Evolutionary conservation across 2,113 vertebrate genomes (phyloP).

Genomic region (Petroica traversi): DNA sequence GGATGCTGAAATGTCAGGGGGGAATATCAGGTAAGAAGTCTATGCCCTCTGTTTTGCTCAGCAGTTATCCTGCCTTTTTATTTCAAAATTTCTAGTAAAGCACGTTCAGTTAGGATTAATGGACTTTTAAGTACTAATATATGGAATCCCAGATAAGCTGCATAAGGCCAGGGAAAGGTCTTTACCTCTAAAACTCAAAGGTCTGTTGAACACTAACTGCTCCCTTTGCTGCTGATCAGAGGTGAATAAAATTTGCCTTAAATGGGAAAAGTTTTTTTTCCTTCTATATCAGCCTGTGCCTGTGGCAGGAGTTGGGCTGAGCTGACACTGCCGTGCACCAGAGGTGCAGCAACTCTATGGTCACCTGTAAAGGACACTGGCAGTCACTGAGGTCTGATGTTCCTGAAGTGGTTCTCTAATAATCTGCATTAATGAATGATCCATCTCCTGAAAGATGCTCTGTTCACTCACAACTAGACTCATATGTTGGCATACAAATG

Average conservation of each 20-base stretch:
- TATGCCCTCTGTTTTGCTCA: constrained; percentile 16
- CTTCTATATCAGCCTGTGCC: not conserved
- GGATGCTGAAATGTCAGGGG: constrained; percentile 56
- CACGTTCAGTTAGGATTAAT: not conserved
- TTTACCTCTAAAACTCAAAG: constrained; percentile 21
- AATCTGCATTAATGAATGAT: not conserved
- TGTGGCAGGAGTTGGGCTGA: not conserved
- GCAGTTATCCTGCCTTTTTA: constrained; percentile 1
- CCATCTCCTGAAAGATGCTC: not conserved
- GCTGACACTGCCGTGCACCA: not conserved
- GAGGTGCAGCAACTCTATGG: not conserved
- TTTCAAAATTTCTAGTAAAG: constrained; percentile 38
- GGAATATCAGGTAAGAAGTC: constrained; percentile 36
- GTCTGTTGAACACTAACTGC: not conserved
- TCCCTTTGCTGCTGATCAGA: not conserved
- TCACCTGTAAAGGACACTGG: not conserved
- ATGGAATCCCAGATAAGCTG: constrained; percentile 30
- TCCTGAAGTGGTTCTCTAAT: not conserved
- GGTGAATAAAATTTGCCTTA: constrained; percentile 1
- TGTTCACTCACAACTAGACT: not conserved
- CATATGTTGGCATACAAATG: not conserved
- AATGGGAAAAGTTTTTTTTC: not conserved
- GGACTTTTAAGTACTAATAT: constrained; percentile 27
- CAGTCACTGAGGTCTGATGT: not conserved
- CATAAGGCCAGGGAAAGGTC: constrained; percentile 14